Evolutionary conservation across 2,888 invertebrate genomes (phyloP), one percentile per base, ranked within the genome.

Genomic region (Tetramorium bicarinatum): DNA sequence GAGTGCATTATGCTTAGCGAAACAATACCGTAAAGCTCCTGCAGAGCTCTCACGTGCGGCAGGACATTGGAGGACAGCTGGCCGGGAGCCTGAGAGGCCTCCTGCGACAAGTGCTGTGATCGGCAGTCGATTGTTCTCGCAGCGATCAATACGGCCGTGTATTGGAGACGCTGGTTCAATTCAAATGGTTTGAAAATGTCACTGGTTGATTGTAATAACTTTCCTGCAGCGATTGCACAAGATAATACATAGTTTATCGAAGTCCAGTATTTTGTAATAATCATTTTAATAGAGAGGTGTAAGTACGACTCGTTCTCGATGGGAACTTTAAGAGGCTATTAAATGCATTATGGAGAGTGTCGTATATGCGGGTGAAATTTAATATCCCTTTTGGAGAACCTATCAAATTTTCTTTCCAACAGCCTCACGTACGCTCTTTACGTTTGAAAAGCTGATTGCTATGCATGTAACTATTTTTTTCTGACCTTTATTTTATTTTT

Each of bases 1-100:
- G 83, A 84, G 80, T 82, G 88, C 88, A 90, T 90, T 90, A 89
- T 88, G 90, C 81, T 72, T 52, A 74, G 15, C 79, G 90, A 90
- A 90, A 90, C 90, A 90, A 90, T 90, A 85, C 76, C 67, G 79
- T 74, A 81, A 86, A 80, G 82, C 77, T 84, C 74, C 80, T 82
- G 83, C 61, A n/a, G 82, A 21, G 83, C 87, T 83, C 87, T 86
- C 85, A 87, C 76, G 87, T 81, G 85, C 66, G 72, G 52, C 82
- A 66, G 82, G 77, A 84, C 80, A 79, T 64, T 64, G 81, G 6
- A 61, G 83, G 84, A 85, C 89, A 89, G 89, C 89, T 89, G 89
- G 71, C 80, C 59, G 29, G 54, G 21, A 59, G 49, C 9, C 59
- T 49, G 59, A 83, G 67, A 79, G 59, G 49, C 21, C 67, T 77